Conservation (phyloP, 2,113 vertebrate genomes). For the Sylvia atricapilla region DNA sequence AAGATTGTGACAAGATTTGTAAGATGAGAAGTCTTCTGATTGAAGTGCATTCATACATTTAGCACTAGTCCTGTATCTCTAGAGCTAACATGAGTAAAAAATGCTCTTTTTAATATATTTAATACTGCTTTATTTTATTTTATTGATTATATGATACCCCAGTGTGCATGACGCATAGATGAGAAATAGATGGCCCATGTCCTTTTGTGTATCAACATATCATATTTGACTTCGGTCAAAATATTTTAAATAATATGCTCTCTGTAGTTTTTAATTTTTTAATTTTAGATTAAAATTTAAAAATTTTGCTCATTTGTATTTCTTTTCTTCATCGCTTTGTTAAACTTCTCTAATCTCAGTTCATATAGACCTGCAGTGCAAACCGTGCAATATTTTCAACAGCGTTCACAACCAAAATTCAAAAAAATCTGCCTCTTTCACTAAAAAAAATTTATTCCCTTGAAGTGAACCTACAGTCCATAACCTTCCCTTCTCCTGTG, state of each 20-base stretch:
- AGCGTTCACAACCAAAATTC: neutral
- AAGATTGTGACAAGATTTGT: neutral
- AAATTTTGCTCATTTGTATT: neutral
- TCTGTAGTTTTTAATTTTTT: neutral
- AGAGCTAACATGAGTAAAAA: neutral
- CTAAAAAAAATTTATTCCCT: neutral
- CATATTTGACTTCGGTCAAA: neutral
- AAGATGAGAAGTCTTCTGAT: neutral
- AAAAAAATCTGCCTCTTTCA: neutral
- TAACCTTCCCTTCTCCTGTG: neutral
- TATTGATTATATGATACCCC: neutral
- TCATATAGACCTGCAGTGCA: neutral
- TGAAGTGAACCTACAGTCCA: neutral
- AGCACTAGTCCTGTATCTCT: neutral
- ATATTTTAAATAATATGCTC: neutral
- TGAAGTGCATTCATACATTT: neutral
- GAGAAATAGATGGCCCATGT: neutral
- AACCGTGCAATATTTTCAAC: neutral
- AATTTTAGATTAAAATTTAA: too few relatives aligned
- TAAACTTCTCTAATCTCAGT: neutral
- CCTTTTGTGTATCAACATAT: neutral
- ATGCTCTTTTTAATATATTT: neutral
- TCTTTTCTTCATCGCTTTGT: neutral
- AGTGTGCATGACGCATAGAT: neutral
- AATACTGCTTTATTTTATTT: neutral